Conservation (phyloP, 2,113 vertebrate species). For the Puma concolor region DNA sequence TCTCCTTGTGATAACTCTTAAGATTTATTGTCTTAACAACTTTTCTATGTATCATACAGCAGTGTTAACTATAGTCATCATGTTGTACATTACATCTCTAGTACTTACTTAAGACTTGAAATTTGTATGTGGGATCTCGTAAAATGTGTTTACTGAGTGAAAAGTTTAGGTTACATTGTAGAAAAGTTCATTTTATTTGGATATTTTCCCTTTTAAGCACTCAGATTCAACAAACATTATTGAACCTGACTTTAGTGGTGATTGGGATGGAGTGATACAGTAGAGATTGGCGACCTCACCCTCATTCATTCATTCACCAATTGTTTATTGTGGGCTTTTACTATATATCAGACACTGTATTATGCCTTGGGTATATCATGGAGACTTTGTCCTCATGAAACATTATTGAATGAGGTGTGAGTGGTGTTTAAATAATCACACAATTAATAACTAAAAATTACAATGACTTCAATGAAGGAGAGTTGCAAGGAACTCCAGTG, state of each 20-base stretch:
- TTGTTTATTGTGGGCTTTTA: neutral
- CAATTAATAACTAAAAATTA: neutral
- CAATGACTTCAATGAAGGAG: neutral
- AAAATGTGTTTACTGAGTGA: neutral
- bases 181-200: neutral
- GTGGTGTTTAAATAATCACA: neutral
- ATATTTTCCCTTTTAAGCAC: neutral
- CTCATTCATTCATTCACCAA: neutral
- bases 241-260: neutral
- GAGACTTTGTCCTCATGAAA: neutral
- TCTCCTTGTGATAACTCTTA: neutral
- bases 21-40: neutral
- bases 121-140: neutral
- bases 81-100: neutral
- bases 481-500: neutral
- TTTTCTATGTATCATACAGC: neutral
- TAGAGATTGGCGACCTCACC: neutral
- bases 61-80: neutral
- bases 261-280: neutral
- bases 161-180: neutral
- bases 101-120: neutral
- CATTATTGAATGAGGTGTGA: neutral
- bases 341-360: neutral
- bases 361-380: neutral
- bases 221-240: neutral